Base-by-base conservation (phyloP, 92 coral and sea anemone species). In the Heteractis magnifica region DNA sequence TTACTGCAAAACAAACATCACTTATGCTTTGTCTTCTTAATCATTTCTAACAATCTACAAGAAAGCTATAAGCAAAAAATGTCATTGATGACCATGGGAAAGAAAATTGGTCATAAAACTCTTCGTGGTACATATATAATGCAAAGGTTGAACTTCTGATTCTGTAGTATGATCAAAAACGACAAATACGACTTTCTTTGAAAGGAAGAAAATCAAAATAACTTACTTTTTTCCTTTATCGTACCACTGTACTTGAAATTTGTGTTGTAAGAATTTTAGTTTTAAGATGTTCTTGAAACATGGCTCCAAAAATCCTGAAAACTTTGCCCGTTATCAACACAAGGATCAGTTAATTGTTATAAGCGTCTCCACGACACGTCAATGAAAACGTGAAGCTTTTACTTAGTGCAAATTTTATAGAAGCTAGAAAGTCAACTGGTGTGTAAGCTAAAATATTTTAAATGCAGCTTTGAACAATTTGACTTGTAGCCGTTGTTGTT, bases 281-380 rank as follows among this genome's bases (percentile, higher is more conserved):
- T 68, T 68, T 3, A 26, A 68, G 73, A 68, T 68, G 49, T 23
- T 68, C 73, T 8, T 68, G 50, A 21, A 68, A 68, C 49, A 7
- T 15, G 73, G 73, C 73, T 68, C 73, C 73, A 68, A 9, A 20
- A 2, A 68, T 68, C 73, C 73, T 68, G 73, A 26, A 68, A 68
- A 68, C 73, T 26, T 14, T 68, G 19, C 6, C 73, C 49, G 70
- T 68, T 68, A 68, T 68, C 73, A 26, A 23, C 14, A 21, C 7
- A 68, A 68, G 10, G 0, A 68, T 68, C 73, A 44, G 73, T 26
- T 68, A 68, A 68, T 68, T 68, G 73, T 26, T 21, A 68, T 20
- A 62, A 62, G 70, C 23, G 70, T 62, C 70, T 20, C 70, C 70
- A 6, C 49, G 21, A 68, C 7, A 4, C 3, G 73, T 68, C 73